Evolutionary conservation across 2,113 vertebrate genomes (phyloP).

Genomic region (Alexandromys fortis): DNA sequence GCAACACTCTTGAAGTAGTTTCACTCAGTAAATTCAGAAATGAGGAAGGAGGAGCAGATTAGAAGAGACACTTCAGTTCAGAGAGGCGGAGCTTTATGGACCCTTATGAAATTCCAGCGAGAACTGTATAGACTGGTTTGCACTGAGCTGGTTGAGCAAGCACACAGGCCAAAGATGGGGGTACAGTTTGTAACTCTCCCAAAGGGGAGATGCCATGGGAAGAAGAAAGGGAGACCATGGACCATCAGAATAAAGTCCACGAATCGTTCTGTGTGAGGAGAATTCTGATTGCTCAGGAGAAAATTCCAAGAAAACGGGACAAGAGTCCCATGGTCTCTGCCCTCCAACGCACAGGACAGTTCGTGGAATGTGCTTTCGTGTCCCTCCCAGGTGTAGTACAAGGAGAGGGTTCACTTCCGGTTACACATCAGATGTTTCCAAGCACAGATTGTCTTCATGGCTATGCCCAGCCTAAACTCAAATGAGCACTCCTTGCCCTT

Average conservation of each 20-base stretch:
- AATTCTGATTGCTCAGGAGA: not conserved
- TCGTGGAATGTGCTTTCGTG: not conserved
- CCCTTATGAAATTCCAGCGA: not conserved
- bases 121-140: not conserved
- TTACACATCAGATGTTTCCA: not conserved
- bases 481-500: not conserved
- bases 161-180: not conserved
- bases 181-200: not conserved
- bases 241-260: not conserved
- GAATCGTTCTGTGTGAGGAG: too few species aligned
- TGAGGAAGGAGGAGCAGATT: not conserved
- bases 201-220: not conserved
- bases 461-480: not conserved
- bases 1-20: too few species aligned
- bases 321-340: not conserved
- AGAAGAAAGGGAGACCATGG: not conserved
- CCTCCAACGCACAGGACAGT: not conserved
- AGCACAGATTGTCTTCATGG: not conserved
- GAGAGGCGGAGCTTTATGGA: not conserved
- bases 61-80: not conserved
- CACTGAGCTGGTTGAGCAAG: not conserved
- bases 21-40: not conserved
- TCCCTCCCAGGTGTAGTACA: too few species aligned
- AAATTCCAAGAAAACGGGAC: not conserved
- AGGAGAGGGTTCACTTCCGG: not conserved